phyloP scores from a whole-genome alignment of 2,888 invertebrate species.

The Nomada goodeniana region DNA sequence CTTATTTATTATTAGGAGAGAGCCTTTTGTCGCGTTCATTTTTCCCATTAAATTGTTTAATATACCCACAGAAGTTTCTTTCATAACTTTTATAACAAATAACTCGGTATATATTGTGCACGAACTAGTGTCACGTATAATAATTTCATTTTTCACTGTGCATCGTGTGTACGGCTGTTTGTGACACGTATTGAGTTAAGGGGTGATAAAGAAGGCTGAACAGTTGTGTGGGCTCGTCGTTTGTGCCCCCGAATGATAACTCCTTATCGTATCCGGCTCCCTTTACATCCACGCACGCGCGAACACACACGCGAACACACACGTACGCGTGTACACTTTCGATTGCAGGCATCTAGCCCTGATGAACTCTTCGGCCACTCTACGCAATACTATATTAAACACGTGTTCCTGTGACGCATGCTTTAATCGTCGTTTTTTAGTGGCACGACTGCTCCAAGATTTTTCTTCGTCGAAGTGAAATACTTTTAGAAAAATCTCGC shows the following conservation, averaged over 20 bases:
- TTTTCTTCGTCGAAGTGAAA: background rate
- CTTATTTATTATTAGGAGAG: too few species aligned
- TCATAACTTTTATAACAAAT: too few species aligned
- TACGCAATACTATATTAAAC: conserved; percentile 9
- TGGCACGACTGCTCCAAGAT: too few species aligned
- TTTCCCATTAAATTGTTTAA: too few species aligned
- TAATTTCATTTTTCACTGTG: conserved; percentile 12
- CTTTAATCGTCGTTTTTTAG: background rate
- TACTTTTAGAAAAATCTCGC: too few species aligned
- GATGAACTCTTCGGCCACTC: conserved; percentile 13
- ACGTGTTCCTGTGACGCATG: background rate
- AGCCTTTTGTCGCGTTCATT: too few species aligned
- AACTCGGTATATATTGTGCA: background rate
- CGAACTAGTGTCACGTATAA: background rate
- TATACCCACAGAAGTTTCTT: too few species aligned
- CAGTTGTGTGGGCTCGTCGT: conserved; percentile 63
- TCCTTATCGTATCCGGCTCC: conserved; percentile 81
- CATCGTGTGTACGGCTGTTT: conserved; percentile 57
- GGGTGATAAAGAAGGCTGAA: conserved; percentile 64
- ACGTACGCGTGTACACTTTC: background rate
- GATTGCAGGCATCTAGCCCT: conserved; percentile 18
- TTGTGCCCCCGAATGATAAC: conserved; percentile 77
- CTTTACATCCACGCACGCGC: conserved; percentile 63
- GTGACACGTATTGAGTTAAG: conserved; percentile 65
- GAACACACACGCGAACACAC: too few species aligned